These are phyloP conservation scores for Empis stercorea DNA, from an alignment of 2,888 invertebrate species.

Conservation along the genomic window DNA sequence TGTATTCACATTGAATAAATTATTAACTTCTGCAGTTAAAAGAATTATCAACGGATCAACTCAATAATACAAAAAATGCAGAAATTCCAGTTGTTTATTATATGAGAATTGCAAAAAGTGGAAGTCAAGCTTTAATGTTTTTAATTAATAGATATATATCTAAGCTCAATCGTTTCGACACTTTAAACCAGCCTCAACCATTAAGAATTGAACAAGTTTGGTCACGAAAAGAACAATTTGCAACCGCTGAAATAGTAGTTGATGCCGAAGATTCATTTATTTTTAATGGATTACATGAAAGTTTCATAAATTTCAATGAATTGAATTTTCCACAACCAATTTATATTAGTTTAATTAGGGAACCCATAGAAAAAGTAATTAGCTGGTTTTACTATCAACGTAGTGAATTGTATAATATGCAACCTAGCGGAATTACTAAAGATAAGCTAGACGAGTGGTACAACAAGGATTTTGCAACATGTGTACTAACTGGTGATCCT, in stretches of 20 bases:
- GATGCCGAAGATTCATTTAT: not conserved
- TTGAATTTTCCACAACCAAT: slow-evolving; percentile 67
- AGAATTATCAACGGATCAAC: not conserved
- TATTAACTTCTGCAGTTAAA: not conserved
- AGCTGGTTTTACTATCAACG: slow-evolving; percentile 82
- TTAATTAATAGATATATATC: slow-evolving; percentile 12
- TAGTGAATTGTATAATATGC: not conserved
- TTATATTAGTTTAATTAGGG: slow-evolving; percentile 75
- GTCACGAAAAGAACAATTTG: slow-evolving; percentile 56
- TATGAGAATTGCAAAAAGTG: slow-evolving; percentile 38
- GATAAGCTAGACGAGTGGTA: slow-evolving; percentile 12
- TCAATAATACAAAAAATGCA: slow-evolving; percentile 65
- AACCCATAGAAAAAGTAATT: slow-evolving; percentile 75
- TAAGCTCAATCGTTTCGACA: too few relatives aligned
- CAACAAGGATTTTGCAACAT: slow-evolving; percentile 59
- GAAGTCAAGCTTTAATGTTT: slow-evolving; percentile 64
- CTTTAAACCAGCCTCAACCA: too few relatives aligned
- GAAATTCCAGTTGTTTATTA: slow-evolving; percentile 53
- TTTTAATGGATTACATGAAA: slow-evolving; percentile 44
- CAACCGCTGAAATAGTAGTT: slow-evolving; percentile 51
- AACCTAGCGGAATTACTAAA: too few relatives aligned
- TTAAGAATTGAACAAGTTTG: slow-evolving; percentile 13
- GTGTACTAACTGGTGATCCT: slow-evolving; percentile 63
- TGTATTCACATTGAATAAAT: too few relatives aligned
- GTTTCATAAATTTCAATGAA: slow-evolving; percentile 74